Percentiles rank a stretch among this genome's conserved stretches.
Evolutionary conservation across 2,113 vertebrate genomes (phyloP).

Genomic region (Motacilla tschutschensis): DNA sequence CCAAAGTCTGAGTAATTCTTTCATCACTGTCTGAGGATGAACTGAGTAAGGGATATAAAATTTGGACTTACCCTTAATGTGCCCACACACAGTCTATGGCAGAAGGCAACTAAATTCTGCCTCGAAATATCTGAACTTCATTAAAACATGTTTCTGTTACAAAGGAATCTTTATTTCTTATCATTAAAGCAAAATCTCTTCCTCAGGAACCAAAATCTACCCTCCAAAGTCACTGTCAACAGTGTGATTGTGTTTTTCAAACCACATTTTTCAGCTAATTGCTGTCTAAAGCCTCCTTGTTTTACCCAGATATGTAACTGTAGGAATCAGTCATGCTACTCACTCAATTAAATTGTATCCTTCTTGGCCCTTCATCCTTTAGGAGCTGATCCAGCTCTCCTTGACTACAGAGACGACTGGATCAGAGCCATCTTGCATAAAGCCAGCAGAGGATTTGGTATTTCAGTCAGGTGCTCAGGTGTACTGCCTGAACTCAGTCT

Average conservation of each 20-base stretch:
- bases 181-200: constrained; percentile 5
- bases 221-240: constrained; percentile 30
- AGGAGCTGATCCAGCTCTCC: constrained; percentile 42
- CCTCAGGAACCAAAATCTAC: constrained; percentile 5
- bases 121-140: neutral
- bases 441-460: neutral
- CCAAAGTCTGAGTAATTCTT: constrained; percentile 41
- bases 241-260: neutral
- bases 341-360: constrained; percentile 15
- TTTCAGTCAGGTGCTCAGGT: constrained; percentile 44
- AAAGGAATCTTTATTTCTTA: constrained; percentile 22
- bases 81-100: neutral
- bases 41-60: constrained; percentile 30
- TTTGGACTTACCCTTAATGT: neutral
- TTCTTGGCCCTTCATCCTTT: constrained; percentile 26
- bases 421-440: constrained; percentile 31
- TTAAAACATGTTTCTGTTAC: neutral
- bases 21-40: constrained; percentile 25
- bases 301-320: constrained; percentile 38
- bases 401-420: neutral
- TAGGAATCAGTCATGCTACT: constrained; percentile 22
- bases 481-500: neutral
- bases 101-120: neutral
- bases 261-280: constrained; percentile 16
- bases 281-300: constrained; percentile 36